Conservation (phyloP, 2,113 vertebrate genomes). For the Tautogolabrus adspersus region DNA sequence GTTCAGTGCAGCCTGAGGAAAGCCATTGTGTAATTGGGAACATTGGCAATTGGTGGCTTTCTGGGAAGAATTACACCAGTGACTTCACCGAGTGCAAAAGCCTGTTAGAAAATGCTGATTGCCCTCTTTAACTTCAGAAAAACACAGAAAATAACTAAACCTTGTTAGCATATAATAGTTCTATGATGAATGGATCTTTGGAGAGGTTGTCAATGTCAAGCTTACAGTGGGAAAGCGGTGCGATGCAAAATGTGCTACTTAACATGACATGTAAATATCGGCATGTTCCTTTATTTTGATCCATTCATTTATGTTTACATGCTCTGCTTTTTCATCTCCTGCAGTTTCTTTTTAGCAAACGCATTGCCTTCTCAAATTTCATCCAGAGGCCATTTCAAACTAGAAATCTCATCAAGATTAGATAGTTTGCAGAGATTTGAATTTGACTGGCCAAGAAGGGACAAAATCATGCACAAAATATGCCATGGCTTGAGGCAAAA, state of each 20-base stretch:
- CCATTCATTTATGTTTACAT: slow-evolving; percentile 2
- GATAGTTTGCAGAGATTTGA: not conserved
- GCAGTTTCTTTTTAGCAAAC: not conserved
- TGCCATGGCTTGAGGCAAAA: not conserved
- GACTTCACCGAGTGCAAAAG: not conserved
- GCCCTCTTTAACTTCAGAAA: slow-evolving; percentile 6
- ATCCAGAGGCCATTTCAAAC: slow-evolving; percentile 4
- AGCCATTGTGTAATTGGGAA: slow-evolving; percentile 2
- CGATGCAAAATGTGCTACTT: not conserved
- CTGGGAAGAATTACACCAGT: slow-evolving; percentile 6
- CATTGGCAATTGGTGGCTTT: slow-evolving; percentile 22
- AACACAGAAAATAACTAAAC: not conserved
- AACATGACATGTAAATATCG: slow-evolving; percentile 8
- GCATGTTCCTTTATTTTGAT: slow-evolving; percentile 15
- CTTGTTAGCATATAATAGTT: not conserved
- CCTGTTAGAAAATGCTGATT: not conserved
- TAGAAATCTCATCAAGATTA: slow-evolving; percentile 25
- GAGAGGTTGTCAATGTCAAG: not conserved
- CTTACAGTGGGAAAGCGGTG: not conserved
- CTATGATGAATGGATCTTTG: not conserved
- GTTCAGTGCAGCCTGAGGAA: slow-evolving; percentile 10
- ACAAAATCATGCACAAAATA: slow-evolving; percentile 18
- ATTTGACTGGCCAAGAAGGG: not conserved
- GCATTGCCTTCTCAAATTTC: not conserved
- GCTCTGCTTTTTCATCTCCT: not conserved